phyloP scores from a whole-genome alignment of 2,113 vertebrate genomes.

The Epinephelus cyanopodus region DNA sequence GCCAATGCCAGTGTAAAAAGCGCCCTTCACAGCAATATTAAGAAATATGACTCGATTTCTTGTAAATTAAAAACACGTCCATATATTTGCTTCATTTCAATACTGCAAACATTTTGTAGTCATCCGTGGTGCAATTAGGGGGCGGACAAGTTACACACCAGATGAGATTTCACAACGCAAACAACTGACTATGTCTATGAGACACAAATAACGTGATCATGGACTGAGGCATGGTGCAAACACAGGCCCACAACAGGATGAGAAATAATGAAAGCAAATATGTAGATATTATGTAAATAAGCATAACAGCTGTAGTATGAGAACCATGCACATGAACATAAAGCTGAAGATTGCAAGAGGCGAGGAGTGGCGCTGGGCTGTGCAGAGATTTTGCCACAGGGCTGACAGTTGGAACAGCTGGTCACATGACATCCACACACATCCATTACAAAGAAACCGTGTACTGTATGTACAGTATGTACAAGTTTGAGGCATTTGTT shows the following conservation, averaged over 20 bases:
- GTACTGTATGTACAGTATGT: not conserved
- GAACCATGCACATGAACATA: conserved; percentile 13
- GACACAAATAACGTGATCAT: conserved; percentile 18
- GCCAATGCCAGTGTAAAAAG: conserved; percentile 41
- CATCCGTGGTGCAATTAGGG: conserved; percentile 15
- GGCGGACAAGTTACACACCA: not conserved
- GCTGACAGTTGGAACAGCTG: not conserved
- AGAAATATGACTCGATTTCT: conserved; percentile 40
- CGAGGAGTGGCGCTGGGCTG: not conserved
- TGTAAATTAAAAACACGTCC: conserved; percentile 32
- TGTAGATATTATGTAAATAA: conserved; percentile 34
- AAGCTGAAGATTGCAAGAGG: conserved; percentile 11
- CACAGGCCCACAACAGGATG: not conserved
- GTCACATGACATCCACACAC: not conserved
- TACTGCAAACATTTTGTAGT: conserved; percentile 19
- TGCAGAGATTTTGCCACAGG: not conserved
- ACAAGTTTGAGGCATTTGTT: not conserved
- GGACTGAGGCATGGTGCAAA: conserved; percentile 27
- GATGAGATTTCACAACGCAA: not conserved
- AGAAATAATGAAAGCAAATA: conserved; percentile 23
- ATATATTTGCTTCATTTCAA: conserved; percentile 24
- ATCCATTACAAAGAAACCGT: not conserved
- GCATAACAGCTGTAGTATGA: conserved; percentile 3
- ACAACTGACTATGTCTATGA: conserved; percentile 16
- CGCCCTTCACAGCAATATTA: conserved; percentile 22